Base-by-base conservation (phyloP, 53 echinoderm and acorn worm genomes). In the Stichopus horrens region DNA sequence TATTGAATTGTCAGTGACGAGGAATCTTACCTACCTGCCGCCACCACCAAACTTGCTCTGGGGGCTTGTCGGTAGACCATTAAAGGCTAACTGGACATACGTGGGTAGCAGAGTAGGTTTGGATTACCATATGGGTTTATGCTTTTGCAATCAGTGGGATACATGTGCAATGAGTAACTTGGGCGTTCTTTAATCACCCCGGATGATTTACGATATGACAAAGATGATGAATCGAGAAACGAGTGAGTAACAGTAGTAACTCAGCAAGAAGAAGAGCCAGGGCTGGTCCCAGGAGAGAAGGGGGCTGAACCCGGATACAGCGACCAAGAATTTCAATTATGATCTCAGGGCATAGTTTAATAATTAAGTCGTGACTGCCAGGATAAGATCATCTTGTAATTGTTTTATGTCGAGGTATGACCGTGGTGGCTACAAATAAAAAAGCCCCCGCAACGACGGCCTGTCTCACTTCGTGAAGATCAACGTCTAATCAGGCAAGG, bases 301-400 rank as follows among this genome's bases (percentile, higher is more conserved):
- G 10, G 58, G 20, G 20, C 7, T 10, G 56, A 20, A 56, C 56
- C 10, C 16, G 21, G 56, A 58, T 81, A 81, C 81, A 81, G 52
- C 20, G 18, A 56, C 11, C 81, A 81, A 81, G 81, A 81, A 81
- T 81, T 81, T 81, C 81, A 81, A 81, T 81, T 81, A 81, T 81
- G 81, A 81, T 81, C 58, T 57, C 22, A 4, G 21, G 56, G 81
- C 58, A 81, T 81, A 81, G 21, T 81, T 81, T 10, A 56, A 81
- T 81, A 56, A 81, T 81, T 81, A 81, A 81, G 81, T 58, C 21
- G 81, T 58, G 81, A 56, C 81, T 81, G 37, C 37, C 37, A 81
- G 21, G 81, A 57, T 81, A 58, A 81, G 81, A 58, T 81, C 20
- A 81, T 81, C 81, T 81, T 81, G 81, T 81, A 81, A 81, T 81